Evolutionary conservation across 1,140 invertebrate species (phyloP).

Genomic region (Conus ventricosus): DNA sequence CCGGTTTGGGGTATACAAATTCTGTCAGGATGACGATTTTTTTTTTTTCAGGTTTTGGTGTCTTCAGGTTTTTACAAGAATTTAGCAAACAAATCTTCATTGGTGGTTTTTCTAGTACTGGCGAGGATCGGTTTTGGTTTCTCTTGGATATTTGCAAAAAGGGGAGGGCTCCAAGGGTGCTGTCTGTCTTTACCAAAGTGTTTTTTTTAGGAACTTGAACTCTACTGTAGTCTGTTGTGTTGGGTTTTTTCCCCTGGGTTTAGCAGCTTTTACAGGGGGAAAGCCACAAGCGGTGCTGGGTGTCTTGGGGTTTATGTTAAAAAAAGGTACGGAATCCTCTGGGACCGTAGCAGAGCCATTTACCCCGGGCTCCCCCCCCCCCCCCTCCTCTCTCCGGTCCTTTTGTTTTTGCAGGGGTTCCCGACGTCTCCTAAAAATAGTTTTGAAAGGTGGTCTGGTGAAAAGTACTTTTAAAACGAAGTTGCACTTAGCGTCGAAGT

Average conservation of each 20-base stretch:
- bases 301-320: constrained; percentile 44
- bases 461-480: too few species aligned
- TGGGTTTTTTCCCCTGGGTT: constrained; percentile 12
- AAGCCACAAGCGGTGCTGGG: constrained; percentile 10
- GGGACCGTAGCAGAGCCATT: neutral
- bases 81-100: constrained; percentile 98
- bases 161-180: too few species aligned
- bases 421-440: neutral
- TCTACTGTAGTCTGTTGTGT: too few species aligned
- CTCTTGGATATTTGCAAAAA: neutral
- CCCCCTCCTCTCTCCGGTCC: neutral
- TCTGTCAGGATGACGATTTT: too few species aligned
- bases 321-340: neutral
- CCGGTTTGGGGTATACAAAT: too few species aligned
- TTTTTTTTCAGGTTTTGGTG: constrained; percentile 78
- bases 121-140: constrained; percentile 98
- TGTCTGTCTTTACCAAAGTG: too few species aligned
- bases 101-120: constrained; percentile 99
- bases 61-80: constrained; percentile 94
- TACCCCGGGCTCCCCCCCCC: too few species aligned
- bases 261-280: constrained; percentile 19
- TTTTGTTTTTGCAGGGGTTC: neutral
- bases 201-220: too few species aligned
- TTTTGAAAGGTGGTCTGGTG: neutral
- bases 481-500: too few species aligned